phyloP scores from a whole-genome alignment of 2,888 invertebrate genomes.

The Luperina nickerlii region DNA sequence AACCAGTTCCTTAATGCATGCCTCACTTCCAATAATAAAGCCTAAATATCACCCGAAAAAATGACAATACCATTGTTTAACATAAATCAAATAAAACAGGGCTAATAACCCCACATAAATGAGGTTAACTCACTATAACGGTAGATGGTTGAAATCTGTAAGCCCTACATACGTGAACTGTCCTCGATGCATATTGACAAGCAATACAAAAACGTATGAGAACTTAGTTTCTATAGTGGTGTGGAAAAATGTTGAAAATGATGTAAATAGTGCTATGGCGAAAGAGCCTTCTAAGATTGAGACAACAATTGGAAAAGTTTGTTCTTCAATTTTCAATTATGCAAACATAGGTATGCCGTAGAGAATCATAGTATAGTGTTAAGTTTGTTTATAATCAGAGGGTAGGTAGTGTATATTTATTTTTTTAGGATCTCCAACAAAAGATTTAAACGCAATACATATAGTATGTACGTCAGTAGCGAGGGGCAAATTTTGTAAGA shows the following conservation, averaged over 20 bases:
- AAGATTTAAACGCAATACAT: background rate
- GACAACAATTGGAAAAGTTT: background rate
- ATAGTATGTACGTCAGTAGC: background rate
- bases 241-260: slow-evolving; percentile 6
- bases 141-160: slow-evolving; percentile 53
- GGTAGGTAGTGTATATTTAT: too few species aligned
- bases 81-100: slow-evolving; percentile 42
- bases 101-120: slow-evolving; percentile 35
- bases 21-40: background rate
- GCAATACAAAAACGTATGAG: slow-evolving; percentile 38
- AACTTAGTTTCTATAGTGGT: slow-evolving; percentile 18
- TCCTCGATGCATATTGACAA: slow-evolving; percentile 69
- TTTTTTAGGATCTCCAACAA: background rate
- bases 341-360: background rate
- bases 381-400: background rate
- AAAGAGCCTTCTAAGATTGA: slow-evolving; percentile 3
- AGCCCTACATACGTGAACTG: slow-evolving; percentile 41
- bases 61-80: slow-evolving; percentile 31
- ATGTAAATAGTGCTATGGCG: slow-evolving; percentile 11
- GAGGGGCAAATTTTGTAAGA: too few species aligned
- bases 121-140: slow-evolving; percentile 47
- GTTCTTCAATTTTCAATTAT: background rate
- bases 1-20: background rate
- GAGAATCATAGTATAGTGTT: background rate
- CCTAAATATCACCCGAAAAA: background rate